These are phyloP conservation scores for Fragum whitleyi DNA, from an alignment of 2,888 invertebrate species.

Conservation along the genomic window DNA sequence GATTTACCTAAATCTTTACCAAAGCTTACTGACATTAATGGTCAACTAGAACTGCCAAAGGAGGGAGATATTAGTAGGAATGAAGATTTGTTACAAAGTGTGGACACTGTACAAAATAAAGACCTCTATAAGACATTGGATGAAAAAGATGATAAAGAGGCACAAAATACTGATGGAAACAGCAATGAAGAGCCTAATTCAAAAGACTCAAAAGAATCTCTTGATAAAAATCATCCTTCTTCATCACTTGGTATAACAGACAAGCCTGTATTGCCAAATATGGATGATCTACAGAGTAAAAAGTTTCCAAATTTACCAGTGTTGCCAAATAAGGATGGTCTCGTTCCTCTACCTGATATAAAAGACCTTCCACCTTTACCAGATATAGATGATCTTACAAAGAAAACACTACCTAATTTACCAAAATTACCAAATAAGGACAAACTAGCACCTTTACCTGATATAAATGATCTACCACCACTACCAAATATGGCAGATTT, in stretches of 20 bases:
- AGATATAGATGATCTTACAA: constrained; percentile 25
- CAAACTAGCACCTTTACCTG: constrained; percentile 35
- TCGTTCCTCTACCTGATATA: constrained; percentile 30
- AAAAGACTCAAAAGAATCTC: background rate
- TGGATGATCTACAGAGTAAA: background rate
- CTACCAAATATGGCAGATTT: constrained; percentile 12
- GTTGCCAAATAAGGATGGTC: constrained; percentile 10
- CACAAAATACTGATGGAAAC: too few relatives aligned
- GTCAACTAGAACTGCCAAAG: constrained; percentile 12
- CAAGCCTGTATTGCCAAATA: constrained; percentile 27
- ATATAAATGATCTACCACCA: constrained; percentile 17
- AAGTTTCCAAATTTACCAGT: background rate
- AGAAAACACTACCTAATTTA: constrained; percentile 26
- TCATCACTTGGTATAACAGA: constrained; percentile 33
- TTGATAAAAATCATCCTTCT: constrained; percentile 2
- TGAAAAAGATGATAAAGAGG: too few relatives aligned
- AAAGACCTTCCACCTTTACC: constrained; percentile 33
- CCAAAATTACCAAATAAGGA: constrained; percentile 39
- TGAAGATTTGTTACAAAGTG: too few relatives aligned
- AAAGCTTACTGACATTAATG: constrained; percentile 1
- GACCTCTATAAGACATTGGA: too few relatives aligned
- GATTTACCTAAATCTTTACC: constrained; percentile 35
- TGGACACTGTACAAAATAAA: too few relatives aligned
- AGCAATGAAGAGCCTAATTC: background rate
- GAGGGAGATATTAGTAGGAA: too few relatives aligned